Evolutionary conservation across 2,113 vertebrate species (phyloP).

Genomic region (Odocoileus virginianus): DNA sequence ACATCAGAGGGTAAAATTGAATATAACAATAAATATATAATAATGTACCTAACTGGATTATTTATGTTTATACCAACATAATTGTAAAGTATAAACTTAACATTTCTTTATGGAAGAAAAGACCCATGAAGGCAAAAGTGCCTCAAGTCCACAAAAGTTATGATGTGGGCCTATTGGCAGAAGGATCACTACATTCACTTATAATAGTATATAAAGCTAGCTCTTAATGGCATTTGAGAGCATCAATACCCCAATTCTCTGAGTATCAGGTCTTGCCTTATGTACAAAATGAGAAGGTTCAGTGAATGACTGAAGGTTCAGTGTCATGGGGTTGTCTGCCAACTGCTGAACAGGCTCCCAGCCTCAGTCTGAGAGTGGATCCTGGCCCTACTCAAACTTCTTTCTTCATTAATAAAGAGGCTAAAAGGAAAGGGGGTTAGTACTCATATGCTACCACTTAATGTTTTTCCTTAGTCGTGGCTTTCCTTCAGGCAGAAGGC

Average conservation of each 20-base stretch:
- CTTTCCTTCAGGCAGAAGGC: neutral
- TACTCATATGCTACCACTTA: neutral
- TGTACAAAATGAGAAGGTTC: neutral
- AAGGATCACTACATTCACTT: neutral
- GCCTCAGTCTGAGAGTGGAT: neutral
- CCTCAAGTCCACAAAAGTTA: neutral
- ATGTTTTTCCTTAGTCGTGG: neutral
- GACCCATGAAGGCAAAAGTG: neutral
- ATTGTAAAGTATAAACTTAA: constrained; percentile 9
- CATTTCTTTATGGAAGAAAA: constrained; percentile 20
- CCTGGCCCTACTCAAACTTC: neutral
- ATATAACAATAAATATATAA: neutral
- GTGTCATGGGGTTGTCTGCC: neutral
- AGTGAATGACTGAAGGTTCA: neutral
- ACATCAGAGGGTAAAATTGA: neutral
- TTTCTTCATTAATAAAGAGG: neutral
- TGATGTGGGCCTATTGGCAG: neutral
- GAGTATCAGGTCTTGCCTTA: neutral
- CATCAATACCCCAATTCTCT: neutral
- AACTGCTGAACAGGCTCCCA: neutral
- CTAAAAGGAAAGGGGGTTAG: neutral
- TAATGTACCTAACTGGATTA: neutral
- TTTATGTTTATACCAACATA: neutral
- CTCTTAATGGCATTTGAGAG: neutral
- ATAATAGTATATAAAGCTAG: neutral